Evolutionary conservation across 1,140 invertebrate genomes (phyloP), one percentile per base, ranked within the genome.

Genomic region (Heterodera carotae): DNA sequence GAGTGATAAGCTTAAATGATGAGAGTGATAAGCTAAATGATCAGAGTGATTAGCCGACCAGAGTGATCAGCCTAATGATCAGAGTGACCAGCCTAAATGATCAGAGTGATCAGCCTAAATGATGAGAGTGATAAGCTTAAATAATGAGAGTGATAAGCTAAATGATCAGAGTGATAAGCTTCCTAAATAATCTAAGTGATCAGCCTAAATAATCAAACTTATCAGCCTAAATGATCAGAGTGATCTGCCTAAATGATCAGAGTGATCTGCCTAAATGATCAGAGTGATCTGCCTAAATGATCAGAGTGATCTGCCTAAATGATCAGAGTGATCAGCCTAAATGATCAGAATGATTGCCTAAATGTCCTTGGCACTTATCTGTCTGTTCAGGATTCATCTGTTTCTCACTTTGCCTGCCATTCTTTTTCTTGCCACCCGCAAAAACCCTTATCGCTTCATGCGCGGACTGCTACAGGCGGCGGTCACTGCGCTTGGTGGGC

Each of bases 401-500:
- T 82, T 86, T 27, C 79, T 86, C 53, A 86, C 85, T 33, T 64
- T 86, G 60, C 85, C 85, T 6, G 53, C 83, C 59, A 91, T 96
- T 25, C 95, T 93, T 88, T 92, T 93, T 74, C 81, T 94, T 60
- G 91, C 92, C 36, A 93, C 93, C 0, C 91, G 92, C 81, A 91
- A 91, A 76, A 86, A 94, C 70, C 94, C 94, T 0, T 94, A 94
- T 88, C 90, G 90, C 76, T 93, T 92, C 79, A 91, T 95, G 80
- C 91, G 90, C 25, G 92, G 93, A 85, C 93, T 96, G 90, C 91
- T 92, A 78, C 93, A 95, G 86, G 94, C 94, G 25, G 90, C 94
- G 86, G 92, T 92, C 8, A 96, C 94, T 0, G 94, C 94, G 43
- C 95, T 96, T 87, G 94, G 94, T 86, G 95, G 94, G 48, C 48